A percentile compares a stretch with the other conserved stretches of the same genome.
These are phyloP conservation scores for Pseudopodoces humilis DNA, from an alignment of 2,113 vertebrate species.

Conservation along the genomic window DNA sequence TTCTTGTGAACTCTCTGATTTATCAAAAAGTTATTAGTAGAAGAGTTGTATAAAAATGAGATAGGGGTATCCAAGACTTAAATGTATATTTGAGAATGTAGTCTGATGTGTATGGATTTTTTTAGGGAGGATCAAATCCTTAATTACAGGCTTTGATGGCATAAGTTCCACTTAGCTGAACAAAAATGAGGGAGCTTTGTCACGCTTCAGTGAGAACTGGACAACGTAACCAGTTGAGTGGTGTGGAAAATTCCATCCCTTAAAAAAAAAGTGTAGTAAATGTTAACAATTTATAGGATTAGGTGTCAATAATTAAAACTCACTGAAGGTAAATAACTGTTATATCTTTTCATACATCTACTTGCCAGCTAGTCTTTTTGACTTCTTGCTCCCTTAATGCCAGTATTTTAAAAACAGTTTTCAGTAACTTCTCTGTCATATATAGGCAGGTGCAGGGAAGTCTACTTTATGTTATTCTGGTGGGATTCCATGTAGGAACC, in stretches of 20 bases:
- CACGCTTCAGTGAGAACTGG: background rate
- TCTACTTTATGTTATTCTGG: background rate
- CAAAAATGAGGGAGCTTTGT: accelerated
- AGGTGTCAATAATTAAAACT: background rate
- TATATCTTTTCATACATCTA: background rate
- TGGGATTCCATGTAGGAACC: background rate
- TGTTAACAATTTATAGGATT: background rate
- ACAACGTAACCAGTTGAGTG: background rate
- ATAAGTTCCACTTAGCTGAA: background rate
- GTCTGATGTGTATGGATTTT: background rate
- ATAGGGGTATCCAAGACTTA: background rate
- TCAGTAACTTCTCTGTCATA: background rate
- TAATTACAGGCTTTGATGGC: background rate
- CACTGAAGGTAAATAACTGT: background rate
- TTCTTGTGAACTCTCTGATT: background rate
- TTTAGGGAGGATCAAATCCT: background rate
- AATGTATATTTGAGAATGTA: background rate
- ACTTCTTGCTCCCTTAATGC: background rate
- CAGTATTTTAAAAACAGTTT: background rate
- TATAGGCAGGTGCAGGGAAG: background rate
- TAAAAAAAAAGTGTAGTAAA: background rate
- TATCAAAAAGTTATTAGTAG: background rate
- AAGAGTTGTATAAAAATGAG: background rate
- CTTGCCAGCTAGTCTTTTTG: background rate
- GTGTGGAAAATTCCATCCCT: background rate